Evolutionary conservation across 2,888 invertebrate species (phyloP).

Genomic region (Heliconius aoede): DNA sequence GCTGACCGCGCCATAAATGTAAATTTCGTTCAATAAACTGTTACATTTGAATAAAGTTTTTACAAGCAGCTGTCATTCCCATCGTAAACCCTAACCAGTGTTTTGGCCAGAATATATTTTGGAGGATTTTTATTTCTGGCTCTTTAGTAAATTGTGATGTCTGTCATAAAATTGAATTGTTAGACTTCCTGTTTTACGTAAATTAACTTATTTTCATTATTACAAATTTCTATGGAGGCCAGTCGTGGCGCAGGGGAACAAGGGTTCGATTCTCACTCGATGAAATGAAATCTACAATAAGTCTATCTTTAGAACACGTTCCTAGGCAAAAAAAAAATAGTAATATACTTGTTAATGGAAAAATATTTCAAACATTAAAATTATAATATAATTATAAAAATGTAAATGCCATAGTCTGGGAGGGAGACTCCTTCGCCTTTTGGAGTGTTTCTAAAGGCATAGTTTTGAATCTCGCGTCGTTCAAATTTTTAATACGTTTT

Average conservation of each 20-base stretch:
- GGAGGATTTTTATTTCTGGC: slow-evolving; percentile 19
- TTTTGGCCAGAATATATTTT: slow-evolving; percentile 11
- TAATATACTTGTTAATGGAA: too few relatives aligned
- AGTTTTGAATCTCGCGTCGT: too few relatives aligned
- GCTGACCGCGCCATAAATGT: slow-evolving; percentile 23
- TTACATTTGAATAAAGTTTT: slow-evolving; percentile 54
- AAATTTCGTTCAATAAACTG: slow-evolving; percentile 50
- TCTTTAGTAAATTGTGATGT: slow-evolving; percentile 21
- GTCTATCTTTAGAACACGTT: too few relatives aligned
- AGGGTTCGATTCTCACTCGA: too few relatives aligned
- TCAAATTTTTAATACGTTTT: too few relatives aligned
- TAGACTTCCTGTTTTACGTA: not conserved
- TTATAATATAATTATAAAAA: too few relatives aligned
- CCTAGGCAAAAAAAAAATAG: too few relatives aligned
- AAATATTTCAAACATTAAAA: too few relatives aligned
- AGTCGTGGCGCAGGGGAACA: not conserved
- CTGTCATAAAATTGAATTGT: slow-evolving; percentile 23
- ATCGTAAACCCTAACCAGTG: slow-evolving; percentile 51
- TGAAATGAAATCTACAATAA: too few relatives aligned
- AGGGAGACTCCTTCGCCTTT: too few relatives aligned
- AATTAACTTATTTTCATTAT: not conserved
- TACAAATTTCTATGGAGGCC: not conserved
- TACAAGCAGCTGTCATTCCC: slow-evolving; percentile 54
- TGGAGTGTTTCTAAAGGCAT: too few relatives aligned
- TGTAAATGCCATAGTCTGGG: too few relatives aligned